These are phyloP conservation scores for Drosophila limbata DNA, from an alignment of 2,888 invertebrate genomes.

Conservation along the genomic window DNA sequence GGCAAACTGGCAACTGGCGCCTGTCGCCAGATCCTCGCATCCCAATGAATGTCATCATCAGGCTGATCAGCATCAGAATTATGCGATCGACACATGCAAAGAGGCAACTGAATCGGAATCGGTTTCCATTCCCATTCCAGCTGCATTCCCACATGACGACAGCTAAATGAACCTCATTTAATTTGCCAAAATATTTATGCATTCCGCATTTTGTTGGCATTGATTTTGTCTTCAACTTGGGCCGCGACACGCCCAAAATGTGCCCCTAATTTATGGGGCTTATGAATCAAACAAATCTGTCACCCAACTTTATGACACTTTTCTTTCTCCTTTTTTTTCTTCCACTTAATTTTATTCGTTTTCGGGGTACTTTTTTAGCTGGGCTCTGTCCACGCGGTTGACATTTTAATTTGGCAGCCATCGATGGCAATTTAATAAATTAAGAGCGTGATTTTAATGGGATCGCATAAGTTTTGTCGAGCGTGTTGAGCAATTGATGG, in stretches of 20 bases:
- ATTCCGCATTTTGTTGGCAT: constrained; percentile 61
- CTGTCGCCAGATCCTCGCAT: constrained; percentile 41
- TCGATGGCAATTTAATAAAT: constrained; percentile 76
- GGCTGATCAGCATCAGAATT: constrained; percentile 44
- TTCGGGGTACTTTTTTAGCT: constrained; percentile 12
- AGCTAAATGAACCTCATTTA: constrained; percentile 77
- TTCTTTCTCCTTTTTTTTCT: constrained; percentile 23
- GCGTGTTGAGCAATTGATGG: constrained; percentile 66
- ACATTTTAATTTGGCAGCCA: constrained; percentile 81
- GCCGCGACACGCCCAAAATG: constrained; percentile 67
- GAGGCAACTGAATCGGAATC: constrained; percentile 24
- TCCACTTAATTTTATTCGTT: constrained; percentile 1
- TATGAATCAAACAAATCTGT: constrained; percentile 79
- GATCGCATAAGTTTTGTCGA: constrained; percentile 36
- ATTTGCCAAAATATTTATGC: constrained; percentile 79
- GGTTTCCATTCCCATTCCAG: neutral
- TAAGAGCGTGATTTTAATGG: constrained; percentile 66
- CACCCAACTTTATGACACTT: constrained; percentile 77
- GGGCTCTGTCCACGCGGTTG: constrained; percentile 55
- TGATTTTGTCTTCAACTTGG: constrained; percentile 52
- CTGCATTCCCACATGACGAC: constrained; percentile 64
- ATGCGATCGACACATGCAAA: constrained; percentile 73
- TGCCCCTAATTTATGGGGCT: constrained; percentile 66
- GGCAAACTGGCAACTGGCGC: constrained; percentile 54
- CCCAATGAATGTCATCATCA: constrained; percentile 72